A percentile compares a stretch with the other conserved stretches of the same genome.
These are phyloP conservation scores for Amorpha juglandis DNA, from an alignment of 2,888 invertebrate genomes.

Conservation along the genomic window DNA sequence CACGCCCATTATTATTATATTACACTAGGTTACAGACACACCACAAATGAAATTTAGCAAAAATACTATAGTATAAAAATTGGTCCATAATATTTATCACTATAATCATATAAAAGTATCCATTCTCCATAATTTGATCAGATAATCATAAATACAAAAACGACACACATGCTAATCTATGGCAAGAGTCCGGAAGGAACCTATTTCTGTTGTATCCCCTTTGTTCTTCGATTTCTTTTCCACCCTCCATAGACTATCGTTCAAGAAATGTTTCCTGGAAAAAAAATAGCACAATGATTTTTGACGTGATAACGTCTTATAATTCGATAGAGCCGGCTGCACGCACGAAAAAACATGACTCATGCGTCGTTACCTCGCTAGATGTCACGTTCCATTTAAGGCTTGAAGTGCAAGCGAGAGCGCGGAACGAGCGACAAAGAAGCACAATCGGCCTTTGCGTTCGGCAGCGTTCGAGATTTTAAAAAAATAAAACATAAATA, in stretches of 20 bases:
- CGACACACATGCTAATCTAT: constrained; percentile 38
- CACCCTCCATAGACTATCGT: constrained; percentile 42
- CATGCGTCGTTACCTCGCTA: too few species aligned
- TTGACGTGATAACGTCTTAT: too few species aligned
- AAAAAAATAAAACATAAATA: too few species aligned
- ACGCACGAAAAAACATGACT: too few species aligned
- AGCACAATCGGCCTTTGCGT: too few species aligned
- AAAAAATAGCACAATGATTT: constrained; percentile 3
- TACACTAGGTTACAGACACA: too few species aligned
- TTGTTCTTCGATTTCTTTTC: constrained; percentile 41
- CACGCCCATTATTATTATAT: too few species aligned
- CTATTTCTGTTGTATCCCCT: constrained; percentile 32
- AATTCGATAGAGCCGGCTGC: too few species aligned
- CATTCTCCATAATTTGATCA: neutral
- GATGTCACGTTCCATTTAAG: too few species aligned
- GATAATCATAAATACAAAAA: neutral
- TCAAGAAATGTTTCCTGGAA: constrained; percentile 42
- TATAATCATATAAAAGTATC: neutral
- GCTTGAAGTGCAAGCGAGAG: too few species aligned
- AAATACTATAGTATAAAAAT: neutral
- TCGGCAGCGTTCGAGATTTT: too few species aligned
- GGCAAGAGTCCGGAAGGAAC: constrained; percentile 41
- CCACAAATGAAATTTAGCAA: neutral
- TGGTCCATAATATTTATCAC: neutral
- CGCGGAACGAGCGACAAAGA: too few species aligned